Evolutionary conservation across 2,113 vertebrate genomes (phyloP), one percentile per base, ranked within the genome.

Genomic region (Hiodon alosoides): DNA sequence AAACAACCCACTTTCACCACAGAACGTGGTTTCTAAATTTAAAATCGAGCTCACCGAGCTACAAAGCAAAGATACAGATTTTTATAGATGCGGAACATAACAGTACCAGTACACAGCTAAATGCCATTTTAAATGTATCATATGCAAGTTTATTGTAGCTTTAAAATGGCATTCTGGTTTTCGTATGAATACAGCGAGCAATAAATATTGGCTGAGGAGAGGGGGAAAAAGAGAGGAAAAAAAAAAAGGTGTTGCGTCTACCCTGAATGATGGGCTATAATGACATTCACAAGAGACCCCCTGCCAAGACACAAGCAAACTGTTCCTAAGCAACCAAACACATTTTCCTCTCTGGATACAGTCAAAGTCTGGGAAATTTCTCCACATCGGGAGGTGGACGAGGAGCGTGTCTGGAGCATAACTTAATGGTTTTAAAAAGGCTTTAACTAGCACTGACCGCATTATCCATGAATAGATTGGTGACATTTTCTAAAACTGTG

Each of bases 321-420:
- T 79, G 87, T 89, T 89, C 79, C 90, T 88, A 85, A 88, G 89
- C 89, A 90, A 90, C 88, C 87, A 87, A 84, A 86, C 85, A 86
- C 85, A 83, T 78, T 74, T 73, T 86, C 81, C 81, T 84, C 60
- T 71, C 62, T 5, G 64, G 64, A 62, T 84, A 82, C 84, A 87
- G 84, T 72, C 80, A 79, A 77, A 82, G 89, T 86, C 81, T 86
- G 85, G 88, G 85, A 88, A 89, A 88, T 87, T 86, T 83, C 85
- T 82, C 84, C 79, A 80, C 83, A 83, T 87, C 86, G 84, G 82
- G 86, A 86, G 84, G 81, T 82, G 85, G 76, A 79, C 77, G 71
- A 58, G 67, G 54, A 72, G 58, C 59, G 59, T 55, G 46, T 72
- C 47, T 54, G 17, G 69, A 70, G 75, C 65, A 76, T 70, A 70